A percentile compares a stretch with the other conserved stretches of the same genome.
Conservation (phyloP, 2,888 invertebrate species). For the Trichopoda pennipes region DNA sequence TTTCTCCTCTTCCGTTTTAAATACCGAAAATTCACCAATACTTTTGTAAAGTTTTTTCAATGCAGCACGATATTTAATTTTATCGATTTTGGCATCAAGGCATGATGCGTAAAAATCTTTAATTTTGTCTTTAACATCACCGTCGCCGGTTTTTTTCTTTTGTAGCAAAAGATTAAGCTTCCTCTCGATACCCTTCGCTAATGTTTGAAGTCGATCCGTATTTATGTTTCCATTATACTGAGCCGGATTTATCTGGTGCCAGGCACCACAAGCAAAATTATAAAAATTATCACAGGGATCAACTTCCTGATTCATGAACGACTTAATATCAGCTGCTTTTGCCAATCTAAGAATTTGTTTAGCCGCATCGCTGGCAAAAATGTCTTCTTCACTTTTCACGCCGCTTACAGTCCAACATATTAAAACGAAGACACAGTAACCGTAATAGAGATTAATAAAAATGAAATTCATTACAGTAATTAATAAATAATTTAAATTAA, state of each 20-base stretch:
- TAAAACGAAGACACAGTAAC: slow-evolving; percentile 14
- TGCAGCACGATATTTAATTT: slow-evolving; percentile 70
- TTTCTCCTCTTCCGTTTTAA: slow-evolving; percentile 47
- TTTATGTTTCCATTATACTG: slow-evolving; percentile 69
- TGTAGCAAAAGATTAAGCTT: slow-evolving; percentile 70
- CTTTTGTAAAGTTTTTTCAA: slow-evolving; percentile 71
- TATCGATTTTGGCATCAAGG: slow-evolving; percentile 60
- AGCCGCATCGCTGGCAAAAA: slow-evolving; percentile 71
- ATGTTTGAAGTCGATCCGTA: slow-evolving; percentile 72
- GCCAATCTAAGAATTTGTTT: slow-evolving; percentile 83
- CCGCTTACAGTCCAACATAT: slow-evolving; percentile 12
- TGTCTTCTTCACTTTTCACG: slow-evolving; percentile 39
- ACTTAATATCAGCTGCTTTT: slow-evolving; percentile 86
- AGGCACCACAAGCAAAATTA: slow-evolving; percentile 91
- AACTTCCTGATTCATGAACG: slow-evolving; percentile 86
- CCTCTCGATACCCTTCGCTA: slow-evolving; percentile 73
- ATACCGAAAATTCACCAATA: slow-evolving; percentile 73
- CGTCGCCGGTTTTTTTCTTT: slow-evolving; percentile 21
- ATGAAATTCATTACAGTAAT: slow-evolving; percentile 27
- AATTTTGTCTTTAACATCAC: slow-evolving; percentile 71
- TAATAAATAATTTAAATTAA: neutral
- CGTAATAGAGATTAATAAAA: neutral
- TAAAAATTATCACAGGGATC: slow-evolving; percentile 92
- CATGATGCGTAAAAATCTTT: slow-evolving; percentile 76
- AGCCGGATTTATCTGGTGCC: slow-evolving; percentile 82